Evolutionary conservation across 2,888 invertebrate genomes (phyloP).

Genomic region (Brenthis daphne): DNA sequence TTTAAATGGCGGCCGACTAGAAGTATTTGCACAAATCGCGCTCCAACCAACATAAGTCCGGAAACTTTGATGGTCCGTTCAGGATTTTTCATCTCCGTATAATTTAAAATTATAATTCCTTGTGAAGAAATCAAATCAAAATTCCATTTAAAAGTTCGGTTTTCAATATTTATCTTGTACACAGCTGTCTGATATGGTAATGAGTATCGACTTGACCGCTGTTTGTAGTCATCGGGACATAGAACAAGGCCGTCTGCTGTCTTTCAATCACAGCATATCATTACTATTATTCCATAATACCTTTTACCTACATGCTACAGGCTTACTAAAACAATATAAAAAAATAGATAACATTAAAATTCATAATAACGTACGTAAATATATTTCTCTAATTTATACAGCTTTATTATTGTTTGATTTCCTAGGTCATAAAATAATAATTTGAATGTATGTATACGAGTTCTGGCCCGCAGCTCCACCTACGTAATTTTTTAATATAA

Average conservation of each 20-base stretch:
- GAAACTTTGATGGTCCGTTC: constrained; percentile 75
- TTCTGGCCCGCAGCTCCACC: no score
- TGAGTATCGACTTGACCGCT: constrained; percentile 36
- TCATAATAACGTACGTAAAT: no score
- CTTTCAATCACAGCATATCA: not conserved
- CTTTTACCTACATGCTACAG: no score
- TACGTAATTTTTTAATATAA: no score
- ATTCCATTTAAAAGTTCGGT: constrained; percentile 77
- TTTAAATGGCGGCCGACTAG: constrained; percentile 64
- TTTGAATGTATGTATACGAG: no score
- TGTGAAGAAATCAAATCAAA: constrained; percentile 79
- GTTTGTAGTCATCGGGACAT: not conserved
- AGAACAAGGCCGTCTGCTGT: not conserved
- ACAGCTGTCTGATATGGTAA: constrained; percentile 60
- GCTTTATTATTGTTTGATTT: no score
- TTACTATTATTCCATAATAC: no score
- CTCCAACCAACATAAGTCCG: constrained; percentile 48
- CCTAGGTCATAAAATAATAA: no score
- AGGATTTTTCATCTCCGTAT: constrained; percentile 78
- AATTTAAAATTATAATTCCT: constrained; percentile 80
- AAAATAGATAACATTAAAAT: no score
- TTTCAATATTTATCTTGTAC: constrained; percentile 75
- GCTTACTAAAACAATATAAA: no score
- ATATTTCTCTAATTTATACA: no score
- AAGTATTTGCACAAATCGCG: constrained; percentile 53